Percentiles rank a stretch among this genome's conserved stretches.
Conservation (phyloP, 2,888 invertebrate genomes). For the Zhuqinia jingwanae region DNA sequence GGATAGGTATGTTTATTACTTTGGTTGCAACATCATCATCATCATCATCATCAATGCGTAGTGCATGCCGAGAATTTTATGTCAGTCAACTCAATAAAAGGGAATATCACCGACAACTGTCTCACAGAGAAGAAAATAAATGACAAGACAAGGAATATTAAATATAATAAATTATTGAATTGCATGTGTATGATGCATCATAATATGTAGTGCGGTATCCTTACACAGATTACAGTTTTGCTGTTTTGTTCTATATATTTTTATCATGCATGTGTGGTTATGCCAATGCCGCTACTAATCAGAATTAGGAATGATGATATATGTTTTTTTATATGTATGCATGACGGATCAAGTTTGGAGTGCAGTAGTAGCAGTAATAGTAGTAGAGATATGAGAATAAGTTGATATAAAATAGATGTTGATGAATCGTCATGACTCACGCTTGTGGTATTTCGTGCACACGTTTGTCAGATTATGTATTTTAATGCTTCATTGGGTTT, state of each 20-base stretch:
- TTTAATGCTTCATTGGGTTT: slow-evolving; percentile 52
- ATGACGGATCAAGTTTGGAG: too few species aligned
- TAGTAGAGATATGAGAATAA: too few species aligned
- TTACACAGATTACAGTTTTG: background rate
- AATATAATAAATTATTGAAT: background rate
- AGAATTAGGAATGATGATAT: too few species aligned
- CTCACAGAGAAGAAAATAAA: background rate
- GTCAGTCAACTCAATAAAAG: slow-evolving; percentile 11
- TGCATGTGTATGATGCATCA: background rate
- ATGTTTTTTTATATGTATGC: too few species aligned
- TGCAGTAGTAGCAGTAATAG: too few species aligned
- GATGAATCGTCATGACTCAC: slow-evolving; percentile 54
- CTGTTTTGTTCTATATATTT: background rate
- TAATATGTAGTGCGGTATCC: too few species aligned
- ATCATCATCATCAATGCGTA: background rate
- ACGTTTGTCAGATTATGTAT: slow-evolving; percentile 45
- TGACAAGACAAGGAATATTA: background rate
- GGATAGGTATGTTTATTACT: background rate
- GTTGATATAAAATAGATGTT: too few species aligned
- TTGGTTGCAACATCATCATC: slow-evolving; percentile 19
- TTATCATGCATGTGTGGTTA: background rate
- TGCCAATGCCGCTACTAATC: slow-evolving; percentile 46
- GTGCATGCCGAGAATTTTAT: background rate
- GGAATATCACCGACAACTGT: background rate
- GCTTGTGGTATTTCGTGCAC: slow-evolving; percentile 62